Evolutionary conservation across 2,113 vertebrate species (phyloP), one percentile per base, ranked within the genome.

Genomic region (Centropristis striata): DNA sequence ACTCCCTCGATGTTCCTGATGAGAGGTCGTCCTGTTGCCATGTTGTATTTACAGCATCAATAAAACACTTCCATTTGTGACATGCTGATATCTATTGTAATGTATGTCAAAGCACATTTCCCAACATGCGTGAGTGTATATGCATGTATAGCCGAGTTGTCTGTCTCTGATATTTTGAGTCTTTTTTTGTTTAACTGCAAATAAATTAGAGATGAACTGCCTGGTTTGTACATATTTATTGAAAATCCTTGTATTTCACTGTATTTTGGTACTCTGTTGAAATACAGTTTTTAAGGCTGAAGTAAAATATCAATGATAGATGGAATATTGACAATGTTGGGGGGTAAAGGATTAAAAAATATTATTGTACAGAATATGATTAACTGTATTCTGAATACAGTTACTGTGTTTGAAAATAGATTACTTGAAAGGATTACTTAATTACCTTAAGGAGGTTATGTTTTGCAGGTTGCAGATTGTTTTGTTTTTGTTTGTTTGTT

Each of bases 121-220:
- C 44, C 10, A 42, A 61, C 57, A 67, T 50, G 51, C 2, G 16
- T 47, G 44, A 68, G 72, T 77, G 69, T 63, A 23, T 53, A 44
- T 75, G 84, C 81, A 80, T 53, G 75, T 86, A 1, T 23, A 69
- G 54, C 25, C 15, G 0, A 63, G 21, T 21, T 32, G 47, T 84
- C 70, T 74, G 50, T 50, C 59, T 78, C 25, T 66, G 46, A 64
- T 61, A 60, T 9, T 41, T 46, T 63, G 13, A 44, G 71, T 80
- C 37, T 37, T 23, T 20, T n/a, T 60, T 58, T 76, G 54, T 65
- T 78, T 60, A 42, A 67, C 11, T 72, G 57, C 66, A 72, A 87
- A 83, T 87, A 85, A 90, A 87, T 21, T 2, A 76, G n/a, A 37
- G 5, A 18, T 67, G 5, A 69, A 47, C 32, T 58, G 54, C 4